Evolutionary conservation across 2,888 invertebrate species (phyloP).

Genomic region (Cordilura impudica): DNA sequence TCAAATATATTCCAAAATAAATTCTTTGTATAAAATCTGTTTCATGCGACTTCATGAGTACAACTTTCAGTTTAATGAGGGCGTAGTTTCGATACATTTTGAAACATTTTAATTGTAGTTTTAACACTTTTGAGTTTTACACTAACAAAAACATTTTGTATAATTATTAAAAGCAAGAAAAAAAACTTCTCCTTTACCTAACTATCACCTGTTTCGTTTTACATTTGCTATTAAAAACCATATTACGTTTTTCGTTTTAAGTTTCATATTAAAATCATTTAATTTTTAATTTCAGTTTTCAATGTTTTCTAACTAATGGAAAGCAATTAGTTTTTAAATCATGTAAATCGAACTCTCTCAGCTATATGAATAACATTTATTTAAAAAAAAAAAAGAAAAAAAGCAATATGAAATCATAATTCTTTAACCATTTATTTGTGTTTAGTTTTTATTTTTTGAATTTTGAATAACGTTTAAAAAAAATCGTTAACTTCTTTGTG

Average conservation of each 20-base stretch:
- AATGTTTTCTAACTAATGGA: constrained; percentile 62
- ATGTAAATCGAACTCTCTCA: constrained; percentile 54
- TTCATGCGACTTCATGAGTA: no score
- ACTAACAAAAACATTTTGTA: constrained; percentile 16
- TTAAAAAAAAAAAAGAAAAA: constrained; percentile 6
- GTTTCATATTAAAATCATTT: constrained; percentile 35
- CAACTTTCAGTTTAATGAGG: no score
- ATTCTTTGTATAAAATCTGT: no score
- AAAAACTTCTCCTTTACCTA: neutral
- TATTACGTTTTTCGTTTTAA: constrained; percentile 46
- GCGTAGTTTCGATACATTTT: no score
- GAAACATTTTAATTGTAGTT: neutral
- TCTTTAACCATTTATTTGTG: constrained; percentile 42
- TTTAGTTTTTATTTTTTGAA: constrained; percentile 55
- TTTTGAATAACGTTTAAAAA: constrained; percentile 57
- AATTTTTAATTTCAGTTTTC: constrained; percentile 42
- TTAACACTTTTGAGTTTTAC: neutral
- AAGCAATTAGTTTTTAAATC: constrained; percentile 75
- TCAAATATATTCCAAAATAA: no score
- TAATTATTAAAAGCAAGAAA: neutral
- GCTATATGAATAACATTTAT: constrained; percentile 10
- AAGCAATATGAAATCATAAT: constrained; percentile 51
- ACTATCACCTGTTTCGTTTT: constrained; percentile 25
- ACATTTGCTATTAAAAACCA: neutral
- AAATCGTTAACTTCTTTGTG: neutral